Percentiles rank a stretch among this genome's conserved stretches.
phyloP scores from a whole-genome alignment of 2,113 vertebrate species.

The Vidua macroura region DNA sequence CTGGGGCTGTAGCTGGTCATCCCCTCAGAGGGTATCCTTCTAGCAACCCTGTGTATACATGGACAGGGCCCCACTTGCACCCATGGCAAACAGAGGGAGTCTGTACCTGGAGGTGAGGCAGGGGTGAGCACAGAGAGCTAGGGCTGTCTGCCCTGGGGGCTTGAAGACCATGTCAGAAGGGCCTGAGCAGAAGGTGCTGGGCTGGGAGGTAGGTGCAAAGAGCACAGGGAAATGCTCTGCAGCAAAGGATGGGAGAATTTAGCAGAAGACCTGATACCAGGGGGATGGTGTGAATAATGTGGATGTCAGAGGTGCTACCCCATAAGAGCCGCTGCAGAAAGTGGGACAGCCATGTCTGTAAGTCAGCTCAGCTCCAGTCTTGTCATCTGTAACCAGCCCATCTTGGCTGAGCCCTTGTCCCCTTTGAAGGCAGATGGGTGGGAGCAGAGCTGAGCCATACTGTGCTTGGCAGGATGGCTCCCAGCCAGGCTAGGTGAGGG shows the following conservation, averaged over 20 bases:
- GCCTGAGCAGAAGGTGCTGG: neutral
- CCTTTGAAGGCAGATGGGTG: neutral
- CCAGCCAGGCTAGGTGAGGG: neutral
- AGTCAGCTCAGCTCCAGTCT: neutral
- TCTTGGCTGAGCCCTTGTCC: neutral
- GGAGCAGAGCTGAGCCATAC: neutral
- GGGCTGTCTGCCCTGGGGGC: neutral
- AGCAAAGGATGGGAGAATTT: neutral
- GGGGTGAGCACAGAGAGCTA: neutral
- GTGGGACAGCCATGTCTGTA: neutral
- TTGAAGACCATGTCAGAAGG: rapidly evolving
- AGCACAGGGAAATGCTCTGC: neutral
- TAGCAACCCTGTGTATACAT: neutral
- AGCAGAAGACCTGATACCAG: neutral
- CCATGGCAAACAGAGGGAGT: neutral
- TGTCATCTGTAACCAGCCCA: neutral
- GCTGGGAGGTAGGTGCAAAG: neutral
- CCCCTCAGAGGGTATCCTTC: rapidly evolving
- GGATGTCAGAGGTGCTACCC: neutral
- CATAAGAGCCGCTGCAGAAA: neutral
- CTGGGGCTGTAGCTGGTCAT: neutral
- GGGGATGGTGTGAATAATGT: neutral
- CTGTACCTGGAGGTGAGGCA: neutral
- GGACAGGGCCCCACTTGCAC: neutral
- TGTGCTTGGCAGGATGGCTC: neutral